Evolutionary conservation across 2,113 vertebrate species (phyloP), one percentile per base, ranked within the genome.

Genomic region (Stercorarius parasiticus): DNA sequence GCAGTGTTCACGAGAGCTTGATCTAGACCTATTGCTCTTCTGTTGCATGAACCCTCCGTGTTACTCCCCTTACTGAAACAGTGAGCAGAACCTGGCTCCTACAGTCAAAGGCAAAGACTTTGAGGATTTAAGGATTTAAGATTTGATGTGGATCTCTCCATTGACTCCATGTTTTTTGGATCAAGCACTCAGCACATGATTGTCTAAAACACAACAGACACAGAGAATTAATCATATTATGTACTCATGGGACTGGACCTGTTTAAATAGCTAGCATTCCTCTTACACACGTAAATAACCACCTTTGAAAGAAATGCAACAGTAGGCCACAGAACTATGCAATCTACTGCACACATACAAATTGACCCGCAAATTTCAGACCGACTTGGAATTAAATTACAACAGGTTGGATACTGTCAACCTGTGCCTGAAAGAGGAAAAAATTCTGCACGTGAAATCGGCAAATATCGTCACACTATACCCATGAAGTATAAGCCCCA

Each of bases 1-100:
- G 17, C 40, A 11, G 15, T 22, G 9, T 10, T 80, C 58, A 36
- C 38, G 58, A 67, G 27, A 58, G 3, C 32, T 83, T 62, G 17
- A 11, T 43, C 30, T 36, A 13, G 5, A 13, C 38, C 13, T 29
- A 3, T 15, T 34, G 43, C 26, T 73, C 17, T 32, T 78, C 38
- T 7, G 3, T 38, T 2, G 0, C 13, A 3, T 22, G 25, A 58
- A 14, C 15, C 30, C 19, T n/a, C 23, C 5, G 1, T 21, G 13
- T 70, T 70, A 71, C 8, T 53, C n/a, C n/a, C 34, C 45, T 50
- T 13, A 59, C 23, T 47, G 22, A 94, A 90, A 16, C 52, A 45
- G 12, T 3, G 8, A 40, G 40, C 17, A 91, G 50, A 85, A 52
- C 19, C 32, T 47, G 36, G 9, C 17, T 83, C 32, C 43, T 26